phyloP scores from a whole-genome alignment of 23 tunicate species.

The Styela clava region DNA sequence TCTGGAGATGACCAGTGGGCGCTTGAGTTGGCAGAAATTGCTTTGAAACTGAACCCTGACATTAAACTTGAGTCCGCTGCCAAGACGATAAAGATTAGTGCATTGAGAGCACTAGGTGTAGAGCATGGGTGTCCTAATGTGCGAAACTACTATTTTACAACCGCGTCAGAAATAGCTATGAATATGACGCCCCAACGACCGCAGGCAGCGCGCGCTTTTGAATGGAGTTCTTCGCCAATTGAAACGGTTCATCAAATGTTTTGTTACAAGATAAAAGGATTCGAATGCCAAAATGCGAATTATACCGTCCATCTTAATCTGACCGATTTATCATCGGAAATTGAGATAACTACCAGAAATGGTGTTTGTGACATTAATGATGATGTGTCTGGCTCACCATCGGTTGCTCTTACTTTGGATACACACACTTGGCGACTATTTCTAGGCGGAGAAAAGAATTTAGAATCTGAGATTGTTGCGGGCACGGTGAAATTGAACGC shows the following conservation, averaged over 20 bases:
- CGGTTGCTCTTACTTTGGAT: neutral
- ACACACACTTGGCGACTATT: neutral
- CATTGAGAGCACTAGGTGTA: conserved; percentile 35
- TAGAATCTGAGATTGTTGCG: neutral
- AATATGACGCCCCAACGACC: neutral
- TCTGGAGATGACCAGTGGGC: conserved; percentile 70
- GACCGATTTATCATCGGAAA: neutral
- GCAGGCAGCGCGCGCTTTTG: neutral
- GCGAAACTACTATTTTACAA: conserved; percentile 69
- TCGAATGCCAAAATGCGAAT: conserved; percentile 7
- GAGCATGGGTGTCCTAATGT: conserved; percentile 50
- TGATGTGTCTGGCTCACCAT: neutral
- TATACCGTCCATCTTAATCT: neutral
- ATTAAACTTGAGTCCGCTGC: conserved; percentile 25
- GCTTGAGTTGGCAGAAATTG: conserved; percentile 48
- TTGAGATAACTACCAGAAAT: neutral
- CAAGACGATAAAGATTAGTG: conserved; percentile 15
- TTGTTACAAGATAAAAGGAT: conserved; percentile 17
- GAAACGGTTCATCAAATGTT: neutral
- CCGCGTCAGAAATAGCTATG: conserved; percentile 39
- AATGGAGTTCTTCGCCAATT: neutral
- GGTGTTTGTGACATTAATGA: conserved; percentile 17
- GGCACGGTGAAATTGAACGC: neutral
- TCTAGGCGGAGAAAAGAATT: neutral
- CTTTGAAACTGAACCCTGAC: conserved; percentile 7